phyloP scores from a whole-genome alignment of 2,797 vertebrate genomes.

The Halcyon chelicuti region DNA sequence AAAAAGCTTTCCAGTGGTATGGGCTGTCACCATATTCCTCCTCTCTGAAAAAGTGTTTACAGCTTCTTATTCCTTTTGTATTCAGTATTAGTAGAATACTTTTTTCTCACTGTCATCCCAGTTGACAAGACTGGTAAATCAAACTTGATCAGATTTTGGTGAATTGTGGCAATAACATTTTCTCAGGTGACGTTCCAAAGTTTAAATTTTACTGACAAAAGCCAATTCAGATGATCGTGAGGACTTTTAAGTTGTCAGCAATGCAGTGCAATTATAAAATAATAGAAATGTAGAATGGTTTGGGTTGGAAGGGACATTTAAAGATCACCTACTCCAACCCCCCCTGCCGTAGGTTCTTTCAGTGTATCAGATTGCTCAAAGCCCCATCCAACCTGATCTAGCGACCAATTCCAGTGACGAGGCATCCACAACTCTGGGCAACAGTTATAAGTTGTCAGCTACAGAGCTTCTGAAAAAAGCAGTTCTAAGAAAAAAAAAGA shows the following conservation, averaged over 20 bases:
- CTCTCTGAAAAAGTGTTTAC: not conserved
- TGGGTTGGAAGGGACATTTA: not conserved
- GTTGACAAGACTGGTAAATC: not conserved
- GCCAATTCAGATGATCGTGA: not conserved
- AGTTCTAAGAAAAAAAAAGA: not conserved
- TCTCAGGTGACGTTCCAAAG: not conserved
- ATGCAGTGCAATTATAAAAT: not conserved
- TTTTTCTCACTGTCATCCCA: not conserved
- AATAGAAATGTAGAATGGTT: not conserved
- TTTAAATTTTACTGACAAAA: not conserved
- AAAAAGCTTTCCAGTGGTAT: no score
- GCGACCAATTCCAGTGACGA: not conserved
- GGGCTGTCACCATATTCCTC: not conserved
- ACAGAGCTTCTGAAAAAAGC: not conserved
- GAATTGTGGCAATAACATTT: not conserved
- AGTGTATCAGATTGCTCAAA: not conserved
- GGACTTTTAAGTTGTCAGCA: not conserved
- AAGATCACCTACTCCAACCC: not conserved
- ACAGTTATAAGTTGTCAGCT: not conserved
- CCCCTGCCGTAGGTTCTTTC: not conserved
- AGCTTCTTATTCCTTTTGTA: not conserved
- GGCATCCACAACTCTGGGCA: not conserved
- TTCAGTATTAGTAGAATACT: not conserved
- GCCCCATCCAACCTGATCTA: not conserved
- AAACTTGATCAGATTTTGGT: not conserved